Base-by-base conservation (phyloP, 2,113 vertebrate genomes). In the Rhodinocichla rosea region DNA sequence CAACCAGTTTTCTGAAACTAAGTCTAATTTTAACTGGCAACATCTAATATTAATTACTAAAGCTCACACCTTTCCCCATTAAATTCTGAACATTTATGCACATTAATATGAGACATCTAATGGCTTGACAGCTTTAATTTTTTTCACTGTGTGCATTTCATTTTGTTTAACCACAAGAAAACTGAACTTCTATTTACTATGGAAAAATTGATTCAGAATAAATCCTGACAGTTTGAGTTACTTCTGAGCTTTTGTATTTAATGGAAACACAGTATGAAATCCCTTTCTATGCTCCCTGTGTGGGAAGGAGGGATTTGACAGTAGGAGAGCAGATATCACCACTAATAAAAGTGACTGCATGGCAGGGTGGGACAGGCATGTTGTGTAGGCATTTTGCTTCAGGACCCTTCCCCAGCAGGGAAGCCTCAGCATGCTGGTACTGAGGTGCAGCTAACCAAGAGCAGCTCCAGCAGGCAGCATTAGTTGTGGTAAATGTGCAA, bases 31-130 rank as follows among this genome's bases (percentile, higher is more conserved):
- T 97, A 97, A 83, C 80, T 89, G 90, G 71, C 67, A 96, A 67
- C 74, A 90, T 89, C 76, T 95, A 94, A 90, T 95, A 95, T 93
- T 97, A 97, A 98, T 97, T 97, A 97, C 94, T 94, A 94, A 93
- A 62, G 35, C 47, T 81, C 32, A 91, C 33, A 92, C 59, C 90
- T 95, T 95, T 95, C 86, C 69, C 81, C 17, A 60, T 85, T 84
- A 89, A 69, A 94, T 90, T 96, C 62, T 89, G 89, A 95, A 92
- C 59, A 91, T 91, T 96, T 97, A 93, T 95, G 87, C 65, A 84
- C 59, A 40, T 94, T 92, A 93, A 71, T 94, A 44, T 96, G 92
- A 96, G 53, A 96, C 89, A 96, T 82, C 71, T 87, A 95, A 93
- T 95, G 75, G 75, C 96, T 97, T 94, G 86, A 95, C 71, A 95